Conservation (phyloP, 2,888 invertebrate species). For the Crematogaster levior region DNA sequence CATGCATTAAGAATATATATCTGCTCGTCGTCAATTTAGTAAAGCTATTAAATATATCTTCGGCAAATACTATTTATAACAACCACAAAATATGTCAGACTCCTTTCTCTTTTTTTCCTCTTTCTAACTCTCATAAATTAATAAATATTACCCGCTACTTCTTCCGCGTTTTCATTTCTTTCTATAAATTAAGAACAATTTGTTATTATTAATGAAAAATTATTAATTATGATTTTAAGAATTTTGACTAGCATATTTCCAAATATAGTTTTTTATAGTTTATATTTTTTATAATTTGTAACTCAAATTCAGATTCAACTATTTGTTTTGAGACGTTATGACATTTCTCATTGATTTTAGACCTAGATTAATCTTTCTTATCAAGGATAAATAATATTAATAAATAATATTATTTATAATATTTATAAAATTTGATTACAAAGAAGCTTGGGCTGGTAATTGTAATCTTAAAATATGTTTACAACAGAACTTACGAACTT, state of each 20-base stretch:
- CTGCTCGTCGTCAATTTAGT: constrained; percentile 55
- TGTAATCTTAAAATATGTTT: background rate
- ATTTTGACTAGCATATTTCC: constrained; percentile 34
- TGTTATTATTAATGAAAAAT: background rate
- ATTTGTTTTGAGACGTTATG: background rate
- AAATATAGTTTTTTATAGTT: background rate
- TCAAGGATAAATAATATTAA: background rate
- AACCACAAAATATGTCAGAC: constrained; percentile 21
- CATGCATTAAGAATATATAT: constrained; percentile 55
- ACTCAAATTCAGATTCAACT: background rate
- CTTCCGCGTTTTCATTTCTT: constrained; percentile 3
- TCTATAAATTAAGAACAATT: constrained; percentile 27
- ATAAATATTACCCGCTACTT: constrained; percentile 34
- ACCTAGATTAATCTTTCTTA: constrained; percentile 7
- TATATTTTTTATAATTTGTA: background rate
- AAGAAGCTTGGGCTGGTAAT: background rate
- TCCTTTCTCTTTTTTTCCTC: background rate
- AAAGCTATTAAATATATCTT: constrained; percentile 59
- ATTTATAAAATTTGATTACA: background rate
- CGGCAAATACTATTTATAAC: constrained; percentile 55
- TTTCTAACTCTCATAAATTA: constrained; percentile 42
- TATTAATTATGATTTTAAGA: constrained; percentile 6
- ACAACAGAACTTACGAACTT: background rate
- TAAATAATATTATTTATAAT: background rate
- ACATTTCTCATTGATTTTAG: background rate